Conservation (phyloP, 1,140 invertebrate genomes). For the Listronotus bonariensis region DNA sequence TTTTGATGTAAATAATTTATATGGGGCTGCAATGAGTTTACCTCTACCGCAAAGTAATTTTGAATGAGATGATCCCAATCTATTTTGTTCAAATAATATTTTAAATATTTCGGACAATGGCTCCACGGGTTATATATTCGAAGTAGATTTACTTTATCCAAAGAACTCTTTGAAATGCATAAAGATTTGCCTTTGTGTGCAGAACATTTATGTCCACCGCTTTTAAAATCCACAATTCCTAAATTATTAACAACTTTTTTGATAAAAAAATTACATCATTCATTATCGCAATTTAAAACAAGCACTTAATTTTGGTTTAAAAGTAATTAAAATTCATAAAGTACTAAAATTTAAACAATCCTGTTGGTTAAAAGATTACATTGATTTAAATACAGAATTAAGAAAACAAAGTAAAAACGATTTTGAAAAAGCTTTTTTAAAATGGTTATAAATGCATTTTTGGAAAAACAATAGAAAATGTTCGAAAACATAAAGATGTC, state of each 20-base stretch:
- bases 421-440: conserved; percentile 58
- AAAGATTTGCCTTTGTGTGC: no score
- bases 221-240: conserved; percentile 48
- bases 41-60: no score
- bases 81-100: no score
- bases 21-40: no score
- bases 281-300: conserved; percentile 6
- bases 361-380: conserved; percentile 51
- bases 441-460: conserved; percentile 51
- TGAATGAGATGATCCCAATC: no score
- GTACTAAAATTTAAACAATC: conserved; percentile 48
- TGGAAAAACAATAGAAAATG: conserved; percentile 54
- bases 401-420: conserved; percentile 49
- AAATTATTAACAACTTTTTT: conserved; percentile 47
- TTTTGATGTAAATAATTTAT: no score
- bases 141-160: no score
- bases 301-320: neutral
- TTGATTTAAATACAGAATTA: conserved; percentile 53
- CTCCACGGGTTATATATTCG: no score
- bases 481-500: conserved; percentile 50
- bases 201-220: conserved; percentile 40
- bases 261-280: conserved; percentile 6
- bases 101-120: no score
- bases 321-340: conserved; percentile 38
- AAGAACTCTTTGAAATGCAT: no score